Evolutionary conservation across 2,888 invertebrate species (phyloP), one percentile per base, ranked within the genome.

Genomic region (Orchestes rusci): DNA sequence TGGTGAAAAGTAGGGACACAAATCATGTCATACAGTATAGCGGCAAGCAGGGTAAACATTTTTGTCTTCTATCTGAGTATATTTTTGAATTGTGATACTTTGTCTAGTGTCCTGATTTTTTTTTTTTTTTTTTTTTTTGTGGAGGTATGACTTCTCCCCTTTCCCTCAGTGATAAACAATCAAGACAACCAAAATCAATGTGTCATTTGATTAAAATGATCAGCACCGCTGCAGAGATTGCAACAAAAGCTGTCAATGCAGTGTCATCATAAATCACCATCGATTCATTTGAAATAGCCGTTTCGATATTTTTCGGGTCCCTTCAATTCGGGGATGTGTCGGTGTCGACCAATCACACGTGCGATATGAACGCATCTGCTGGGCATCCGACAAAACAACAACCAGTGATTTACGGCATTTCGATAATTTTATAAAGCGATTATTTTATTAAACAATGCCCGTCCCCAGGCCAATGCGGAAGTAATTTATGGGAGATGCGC

Each of bases 251-350:
- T 54, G 55, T 45, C 57, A 53, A 56, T 52, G 52, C 39, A 28
- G 23, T 45, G 50, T 43, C 45, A 45, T 43, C 55, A 63, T 65
- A 65, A 66, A 67, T 67, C 65, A 66, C 61, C 59, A 62, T 62
- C 62, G 62, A 58, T 54, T 55, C 57, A 54, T 54, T 57, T 53
- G 59, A 62, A 62, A 60, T 61, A 61, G 59, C 59, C 54, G 61
- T 59, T 65, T 65, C 64, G 62, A 64, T 63, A 64, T 64, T 65
- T 65, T 65, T 66, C 63, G 63, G 62, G 56, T 57, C 55, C 43
- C 45, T 34, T 39, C 50, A 43, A 48, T 45, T 50, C 43, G 36
- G 35, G 43, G 38, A 41, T 41, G 43, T 39, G 39, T 43, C 39
- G 36, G 32, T 18, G 50, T 23, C 23, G 23, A 23, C 66, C 65